A percentile compares a stretch with the other conserved stretches of the same genome.
phyloP scores from a whole-genome alignment of 2,888 invertebrate genomes.

The Polylopha cassiicola region DNA sequence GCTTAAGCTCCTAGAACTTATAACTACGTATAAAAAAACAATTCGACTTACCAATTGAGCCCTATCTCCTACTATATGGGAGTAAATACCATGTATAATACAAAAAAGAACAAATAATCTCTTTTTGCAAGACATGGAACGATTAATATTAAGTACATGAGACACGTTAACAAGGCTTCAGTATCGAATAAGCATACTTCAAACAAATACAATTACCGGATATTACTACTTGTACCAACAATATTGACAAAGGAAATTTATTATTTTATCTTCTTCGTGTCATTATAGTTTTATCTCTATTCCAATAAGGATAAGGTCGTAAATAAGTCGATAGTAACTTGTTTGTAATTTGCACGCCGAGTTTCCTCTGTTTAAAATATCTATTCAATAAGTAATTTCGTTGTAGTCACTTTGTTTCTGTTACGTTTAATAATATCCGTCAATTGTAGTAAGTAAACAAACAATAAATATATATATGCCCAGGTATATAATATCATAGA shows the following conservation, averaged over 20 bases:
- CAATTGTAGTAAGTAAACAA: conserved; percentile 10
- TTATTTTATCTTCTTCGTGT: not conserved
- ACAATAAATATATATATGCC: too few species aligned
- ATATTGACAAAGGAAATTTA: conserved; percentile 10
- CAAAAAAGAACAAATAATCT: conserved; percentile 23
- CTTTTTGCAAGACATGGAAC: conserved; percentile 9
- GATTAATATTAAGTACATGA: conserved; percentile 10
- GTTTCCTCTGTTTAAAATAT: conserved; percentile 2
- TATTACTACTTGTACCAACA: conserved; percentile 9
- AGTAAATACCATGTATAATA: conserved; percentile 27
- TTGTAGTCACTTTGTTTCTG: conserved; percentile 4
- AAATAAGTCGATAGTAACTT: not conserved
- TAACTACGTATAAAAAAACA: too few species aligned
- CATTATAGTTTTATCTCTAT: not conserved
- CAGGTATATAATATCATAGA: too few species aligned
- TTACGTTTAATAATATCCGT: conserved; percentile 7
- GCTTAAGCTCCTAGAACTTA: too few species aligned
- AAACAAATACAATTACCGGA: conserved; percentile 18
- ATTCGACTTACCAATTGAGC: conserved; percentile 47
- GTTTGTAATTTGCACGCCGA: conserved; percentile 1
- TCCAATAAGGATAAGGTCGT: conserved; percentile 1
- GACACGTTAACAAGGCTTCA: conserved; percentile 1
- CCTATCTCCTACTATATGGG: conserved; percentile 52
- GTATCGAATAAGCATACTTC: conserved; percentile 10
- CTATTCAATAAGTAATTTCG: conserved; percentile 1